Evolutionary conservation across 1,140 invertebrate species (phyloP).

Genomic region (Lethocerus indicus): DNA sequence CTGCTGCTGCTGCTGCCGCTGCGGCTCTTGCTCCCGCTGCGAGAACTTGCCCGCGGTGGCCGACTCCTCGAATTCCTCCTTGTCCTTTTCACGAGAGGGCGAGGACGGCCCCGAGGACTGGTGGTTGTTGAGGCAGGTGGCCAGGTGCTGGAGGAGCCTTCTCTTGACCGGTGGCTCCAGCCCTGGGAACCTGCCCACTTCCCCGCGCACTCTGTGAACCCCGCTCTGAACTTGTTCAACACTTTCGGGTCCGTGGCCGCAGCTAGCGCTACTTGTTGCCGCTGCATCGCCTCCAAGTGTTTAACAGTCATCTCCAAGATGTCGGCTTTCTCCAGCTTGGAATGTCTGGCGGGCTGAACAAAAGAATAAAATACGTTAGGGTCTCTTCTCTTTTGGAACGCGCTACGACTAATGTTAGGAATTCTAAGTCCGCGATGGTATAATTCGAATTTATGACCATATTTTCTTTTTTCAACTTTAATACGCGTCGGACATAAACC

Average conservation of each 20-base stretch:
- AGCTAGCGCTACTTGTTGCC: slow-evolving; percentile 51
- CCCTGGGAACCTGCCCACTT: slow-evolving; percentile 39
- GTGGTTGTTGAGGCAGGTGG: slow-evolving; percentile 42
- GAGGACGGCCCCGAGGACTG: no score
- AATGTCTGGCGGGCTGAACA: slow-evolving; percentile 71
- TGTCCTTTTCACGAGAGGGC: no score
- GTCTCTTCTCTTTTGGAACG: no score
- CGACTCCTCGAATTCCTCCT: slow-evolving; percentile 16
- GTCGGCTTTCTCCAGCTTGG: slow-evolving; percentile 92
- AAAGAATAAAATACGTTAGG: slow-evolving; percentile 7
- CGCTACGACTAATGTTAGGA: no score
- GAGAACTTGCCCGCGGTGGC: slow-evolving; percentile 11
- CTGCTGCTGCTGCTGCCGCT: slow-evolving; percentile 6
- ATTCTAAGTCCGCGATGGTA: no score
- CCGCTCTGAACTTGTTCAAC: slow-evolving; percentile 69
- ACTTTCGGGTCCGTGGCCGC: slow-evolving; percentile 59
- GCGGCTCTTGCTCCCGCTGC: slow-evolving; percentile 1
- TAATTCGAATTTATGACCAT: no score
- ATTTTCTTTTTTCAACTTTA: no score
- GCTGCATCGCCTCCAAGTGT: slow-evolving; percentile 66
- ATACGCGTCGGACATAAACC: no score
- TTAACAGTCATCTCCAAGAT: slow-evolving; percentile 94
- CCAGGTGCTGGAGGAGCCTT: slow-evolving; percentile 51
- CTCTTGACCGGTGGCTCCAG: slow-evolving; percentile 51
- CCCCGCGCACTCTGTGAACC: slow-evolving; percentile 71